Conservation (phyloP, 2,797 vertebrate genomes). For the Eulemur rubriventer region DNA sequence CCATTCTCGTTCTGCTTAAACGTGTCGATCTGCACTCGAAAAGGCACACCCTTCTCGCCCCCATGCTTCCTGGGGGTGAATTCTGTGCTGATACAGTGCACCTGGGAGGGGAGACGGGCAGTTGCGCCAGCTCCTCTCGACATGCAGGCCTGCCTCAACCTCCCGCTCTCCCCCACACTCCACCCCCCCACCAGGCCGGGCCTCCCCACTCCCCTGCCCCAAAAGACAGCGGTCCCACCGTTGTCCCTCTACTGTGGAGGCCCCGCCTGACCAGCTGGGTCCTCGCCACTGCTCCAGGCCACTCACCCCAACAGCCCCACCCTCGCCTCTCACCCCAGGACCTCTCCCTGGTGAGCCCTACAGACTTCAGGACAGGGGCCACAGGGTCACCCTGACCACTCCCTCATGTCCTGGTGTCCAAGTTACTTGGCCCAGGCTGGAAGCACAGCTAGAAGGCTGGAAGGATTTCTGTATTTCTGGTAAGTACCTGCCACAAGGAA, state of each 20-base stretch:
- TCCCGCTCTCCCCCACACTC: neutral
- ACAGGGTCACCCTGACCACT: neutral
- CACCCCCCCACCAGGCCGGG: neutral
- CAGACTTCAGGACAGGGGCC: neutral
- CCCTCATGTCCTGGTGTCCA: neutral
- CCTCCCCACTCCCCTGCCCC: neutral
- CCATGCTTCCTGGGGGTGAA: slow-evolving; percentile 97
- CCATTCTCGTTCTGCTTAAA: slow-evolving; percentile 92
- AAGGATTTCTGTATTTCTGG: neutral
- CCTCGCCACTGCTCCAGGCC: neutral
- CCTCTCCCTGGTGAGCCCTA: neutral
- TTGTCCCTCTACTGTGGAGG: neutral
- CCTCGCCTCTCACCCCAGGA: neutral
- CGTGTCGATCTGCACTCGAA: slow-evolving; percentile 95
- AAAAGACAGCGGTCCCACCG: neutral
- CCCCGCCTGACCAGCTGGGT: neutral
- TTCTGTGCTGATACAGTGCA: slow-evolving; percentile 98
- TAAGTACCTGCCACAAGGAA: neutral
- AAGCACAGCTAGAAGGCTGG: neutral
- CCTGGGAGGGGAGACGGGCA: slow-evolving; percentile 82
- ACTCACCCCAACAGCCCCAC: neutral
- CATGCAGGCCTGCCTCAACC: neutral
- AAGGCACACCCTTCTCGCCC: slow-evolving; percentile 97
- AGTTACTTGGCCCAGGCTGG: neutral
- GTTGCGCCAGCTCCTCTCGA: neutral